These are phyloP conservation scores for Leuctra nigra DNA, from an alignment of 2,888 invertebrate genomes.

Conservation along the genomic window DNA sequence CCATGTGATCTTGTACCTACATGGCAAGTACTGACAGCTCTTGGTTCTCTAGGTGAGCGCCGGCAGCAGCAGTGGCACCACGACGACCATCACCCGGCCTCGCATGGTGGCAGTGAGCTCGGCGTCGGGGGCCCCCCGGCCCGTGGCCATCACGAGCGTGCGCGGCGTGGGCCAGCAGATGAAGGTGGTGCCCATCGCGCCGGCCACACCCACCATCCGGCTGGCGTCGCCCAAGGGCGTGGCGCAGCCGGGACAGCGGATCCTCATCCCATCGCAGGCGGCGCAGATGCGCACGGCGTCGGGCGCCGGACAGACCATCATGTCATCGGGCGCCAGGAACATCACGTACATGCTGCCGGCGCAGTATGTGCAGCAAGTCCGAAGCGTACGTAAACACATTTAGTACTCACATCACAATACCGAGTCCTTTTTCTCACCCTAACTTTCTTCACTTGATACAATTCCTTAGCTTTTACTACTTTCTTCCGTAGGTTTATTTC, in stretches of 20 bases:
- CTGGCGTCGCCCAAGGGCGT: neutral
- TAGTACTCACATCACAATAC: no score
- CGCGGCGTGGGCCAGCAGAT: conserved; percentile 17
- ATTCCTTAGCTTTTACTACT: no score
- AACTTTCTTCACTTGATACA: no score
- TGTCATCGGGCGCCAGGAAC: conserved; percentile 39
- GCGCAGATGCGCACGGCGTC: conserved; percentile 34
- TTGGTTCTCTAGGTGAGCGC: conserved; percentile 16
- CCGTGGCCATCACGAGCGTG: conserved; percentile 13
- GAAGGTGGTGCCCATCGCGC: conserved; percentile 29
- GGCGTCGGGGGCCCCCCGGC: conserved; percentile 15
- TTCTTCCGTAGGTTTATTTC: no score
- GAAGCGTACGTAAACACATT: conserved; percentile 18
- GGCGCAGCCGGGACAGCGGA: conserved; percentile 35
- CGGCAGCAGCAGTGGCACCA: conserved; percentile 21
- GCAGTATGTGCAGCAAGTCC: conserved; percentile 46
- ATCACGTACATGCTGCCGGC: conserved; percentile 48
- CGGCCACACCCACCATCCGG: conserved; percentile 1
- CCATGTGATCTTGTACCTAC: no score
- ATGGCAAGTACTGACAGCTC: no score
- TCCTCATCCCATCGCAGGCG: conserved; percentile 40
- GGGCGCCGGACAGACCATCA: conserved; percentile 35
- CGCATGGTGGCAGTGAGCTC: conserved; percentile 19
- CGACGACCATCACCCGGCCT: conserved; percentile 29
- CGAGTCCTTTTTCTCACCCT: no score